Conservation (phyloP, 2,888 invertebrate genomes). For the Eustalomyia histrio region DNA sequence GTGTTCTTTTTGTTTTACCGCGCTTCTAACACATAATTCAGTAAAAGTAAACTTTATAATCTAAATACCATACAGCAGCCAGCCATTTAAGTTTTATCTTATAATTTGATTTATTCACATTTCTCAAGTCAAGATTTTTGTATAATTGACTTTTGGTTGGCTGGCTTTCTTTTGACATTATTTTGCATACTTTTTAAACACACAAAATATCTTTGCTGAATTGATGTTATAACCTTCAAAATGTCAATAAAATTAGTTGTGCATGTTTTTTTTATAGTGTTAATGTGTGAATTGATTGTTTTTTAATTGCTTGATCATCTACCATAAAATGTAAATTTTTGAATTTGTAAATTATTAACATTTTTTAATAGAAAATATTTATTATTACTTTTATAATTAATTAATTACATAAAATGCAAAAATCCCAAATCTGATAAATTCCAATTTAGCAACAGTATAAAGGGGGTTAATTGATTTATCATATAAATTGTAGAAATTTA, state of each 20-base stretch:
- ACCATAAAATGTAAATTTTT: background rate
- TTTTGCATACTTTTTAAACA: background rate
- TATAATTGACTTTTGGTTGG: background rate
- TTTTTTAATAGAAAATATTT: background rate
- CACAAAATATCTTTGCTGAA: background rate
- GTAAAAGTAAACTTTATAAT: background rate
- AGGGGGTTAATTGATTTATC: no score
- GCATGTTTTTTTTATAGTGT: background rate
- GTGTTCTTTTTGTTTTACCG: constrained; percentile 49
- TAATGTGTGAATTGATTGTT: background rate
- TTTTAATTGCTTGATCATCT: background rate
- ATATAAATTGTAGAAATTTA: no score
- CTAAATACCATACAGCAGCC: background rate
- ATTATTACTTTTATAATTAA: background rate
- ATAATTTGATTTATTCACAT: background rate
- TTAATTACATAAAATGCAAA: no score
- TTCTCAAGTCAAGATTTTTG: background rate
- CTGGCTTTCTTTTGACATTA: background rate
- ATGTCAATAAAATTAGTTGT: background rate
- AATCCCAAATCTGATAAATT: no score
- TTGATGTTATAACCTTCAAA: constrained; percentile 2
- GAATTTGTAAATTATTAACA: background rate
- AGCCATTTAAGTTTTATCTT: background rate
- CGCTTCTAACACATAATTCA: background rate
- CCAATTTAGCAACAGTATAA: no score